Base-by-base conservation (phyloP, 2,113 vertebrate genomes). In the Thomomys bottae region DNA sequence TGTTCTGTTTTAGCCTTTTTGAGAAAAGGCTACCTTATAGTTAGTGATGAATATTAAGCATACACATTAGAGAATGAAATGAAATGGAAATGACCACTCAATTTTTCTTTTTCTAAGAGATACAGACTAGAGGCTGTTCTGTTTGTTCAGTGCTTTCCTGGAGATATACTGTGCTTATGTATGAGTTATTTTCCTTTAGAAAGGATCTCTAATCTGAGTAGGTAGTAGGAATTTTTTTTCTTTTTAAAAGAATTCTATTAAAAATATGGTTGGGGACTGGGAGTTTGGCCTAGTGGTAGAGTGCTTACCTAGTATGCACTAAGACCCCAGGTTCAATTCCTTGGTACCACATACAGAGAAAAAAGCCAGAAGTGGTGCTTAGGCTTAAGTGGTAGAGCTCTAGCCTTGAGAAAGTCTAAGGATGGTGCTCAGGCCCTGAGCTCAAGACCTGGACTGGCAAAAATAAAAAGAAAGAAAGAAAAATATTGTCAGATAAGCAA, bases 201-300 rank as follows among this genome's bases (percentile, higher is more conserved):
- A 92, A 84, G 15, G 34, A 73, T 81, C 77, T 57, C 82, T 92
- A 89, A 54, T 34, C 84, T 81, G 30, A 90, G 68, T 34, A 88
- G 40, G 59, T 92, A 34, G 21, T 77, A 71, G 36, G 81, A 76
- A 72, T 57, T 64, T 0, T 76, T 28, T 76, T 28, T 71, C 20
- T 42, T 15, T 68, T 92, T 68, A 70, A 92, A 92, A 92, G 17
- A 76, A 67, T 88, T 93, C 24, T 83, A n/a, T 85, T 63, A n/a
- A 76, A 64, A 64, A 15, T 75, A 17, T 81, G 49, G 21, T 76
- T 61, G 84, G n/a, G n/a, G n/a, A n/a, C n/a, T n/a, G n/a, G n/a
- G n/a, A n/a, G n/a, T n/a, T n/a, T n/a, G n/a, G n/a, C n/a, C n/a
- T n/a, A n/a, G n/a, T n/a, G n/a, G n/a, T n/a, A n/a, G n/a, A n/a